Evolutionary conservation across 2,797 vertebrate genomes (phyloP), one percentile per base, ranked within the genome.

Genomic region (Enteromius thamalakanensis): DNA sequence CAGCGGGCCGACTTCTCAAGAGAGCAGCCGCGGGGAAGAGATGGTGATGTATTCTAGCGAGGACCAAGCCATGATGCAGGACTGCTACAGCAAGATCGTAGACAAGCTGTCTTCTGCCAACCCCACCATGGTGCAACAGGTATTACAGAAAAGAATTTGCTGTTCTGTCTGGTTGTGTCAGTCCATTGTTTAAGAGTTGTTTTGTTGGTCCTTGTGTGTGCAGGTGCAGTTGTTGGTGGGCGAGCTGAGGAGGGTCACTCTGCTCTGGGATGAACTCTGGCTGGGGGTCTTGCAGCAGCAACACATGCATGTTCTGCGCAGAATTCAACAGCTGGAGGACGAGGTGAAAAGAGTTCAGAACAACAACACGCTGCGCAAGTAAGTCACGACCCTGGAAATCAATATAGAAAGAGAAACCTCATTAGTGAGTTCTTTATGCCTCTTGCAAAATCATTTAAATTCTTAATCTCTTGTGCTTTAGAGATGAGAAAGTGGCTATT

Each of bases 51-150:
- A 96, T 70, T 95, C 97, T 82, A 98, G 97, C 86, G 96, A 98
- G 87, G 97, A 99, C 89, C 97, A 99, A 91, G 98, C 97, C 74
- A 98, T 99, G 98, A 99, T 99, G 98, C 98, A 99, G 87, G 98
- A 99, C 88, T 99, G 98, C 90, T 99, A 99, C 92, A 98, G 97
- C 94, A 99, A 99, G 93, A 99, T 99, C 0, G 98, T 99, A 45
- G 98, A 99, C 87, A 99, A 97, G 71, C 92, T 99, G 45, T 99
- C 97, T 7, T 89, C 96, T 49, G 97, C 97, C 75, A 99, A 97
- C 90, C 97, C 98, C 3, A 98, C 97, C n/a, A 99, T 99, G 98
- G 98, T 99, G 69, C 93, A 98, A 45, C 98, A 99, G 97, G 98
- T 99, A 94, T 45, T 4, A 5, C 23, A 0, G 29, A 19, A 42